A percentile compares a stretch with the other conserved stretches of the same genome.
Evolutionary conservation across 2,113 vertebrate genomes (phyloP).

Genomic region (Pteropus alecto): DNA sequence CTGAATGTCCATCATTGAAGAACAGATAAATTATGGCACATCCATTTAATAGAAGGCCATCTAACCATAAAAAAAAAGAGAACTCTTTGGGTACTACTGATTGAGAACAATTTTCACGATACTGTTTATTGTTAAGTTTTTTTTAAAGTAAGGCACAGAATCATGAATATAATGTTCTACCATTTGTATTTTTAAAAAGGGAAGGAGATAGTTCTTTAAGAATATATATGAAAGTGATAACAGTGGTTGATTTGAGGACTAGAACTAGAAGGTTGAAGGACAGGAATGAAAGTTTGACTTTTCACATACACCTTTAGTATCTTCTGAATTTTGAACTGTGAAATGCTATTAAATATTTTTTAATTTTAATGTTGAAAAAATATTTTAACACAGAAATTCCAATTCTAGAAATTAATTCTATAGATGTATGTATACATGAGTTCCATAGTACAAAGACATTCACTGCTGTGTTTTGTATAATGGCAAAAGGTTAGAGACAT

Average conservation of each 20-base stretch:
- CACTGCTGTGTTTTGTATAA: not conserved
- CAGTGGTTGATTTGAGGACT: not conserved
- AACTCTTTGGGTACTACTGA: not conserved
- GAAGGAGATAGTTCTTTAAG: not conserved
- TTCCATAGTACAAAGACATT: not conserved
- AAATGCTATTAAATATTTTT: not conserved
- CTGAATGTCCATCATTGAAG: not conserved
- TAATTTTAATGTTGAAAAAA: not conserved
- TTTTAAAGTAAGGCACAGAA: not conserved
- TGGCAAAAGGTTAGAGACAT: not conserved
- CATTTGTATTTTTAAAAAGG: not conserved
- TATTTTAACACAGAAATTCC: not conserved
- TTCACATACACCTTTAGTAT: not conserved
- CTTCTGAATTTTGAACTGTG: not conserved
- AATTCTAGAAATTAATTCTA: not conserved
- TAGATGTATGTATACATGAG: not conserved
- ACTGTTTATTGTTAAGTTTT: not conserved
- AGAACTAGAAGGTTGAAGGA: not conserved
- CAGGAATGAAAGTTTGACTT: not conserved
- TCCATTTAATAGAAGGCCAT: not conserved
- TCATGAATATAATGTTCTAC: not conserved
- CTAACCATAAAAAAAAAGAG: not conserved
- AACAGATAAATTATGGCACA: not conserved
- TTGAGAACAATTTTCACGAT: conserved; percentile 13
- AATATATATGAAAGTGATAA: not conserved